These are phyloP conservation scores for Fregata magnificens DNA, from an alignment of 2,113 vertebrate genomes.

Conservation along the genomic window DNA sequence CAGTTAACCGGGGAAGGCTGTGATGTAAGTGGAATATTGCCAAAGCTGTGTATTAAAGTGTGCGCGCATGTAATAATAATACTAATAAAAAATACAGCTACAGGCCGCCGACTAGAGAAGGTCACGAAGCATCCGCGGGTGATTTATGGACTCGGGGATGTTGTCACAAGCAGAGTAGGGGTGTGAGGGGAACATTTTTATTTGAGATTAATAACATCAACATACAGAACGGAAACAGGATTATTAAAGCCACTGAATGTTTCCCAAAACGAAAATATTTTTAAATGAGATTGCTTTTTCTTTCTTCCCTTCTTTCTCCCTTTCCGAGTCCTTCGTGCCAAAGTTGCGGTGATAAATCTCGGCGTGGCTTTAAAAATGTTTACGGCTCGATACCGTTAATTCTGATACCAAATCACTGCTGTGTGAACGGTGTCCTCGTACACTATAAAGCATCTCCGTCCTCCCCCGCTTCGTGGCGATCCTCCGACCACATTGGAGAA, in stretches of 20 bases:
- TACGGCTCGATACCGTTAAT: background rate
- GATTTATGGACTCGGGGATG: conserved; percentile 83
- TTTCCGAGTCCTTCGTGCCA: background rate
- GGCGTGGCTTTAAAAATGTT: background rate
- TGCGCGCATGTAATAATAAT: conserved; percentile 73
- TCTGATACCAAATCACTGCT: background rate
- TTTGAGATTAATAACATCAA: conserved; percentile 80
- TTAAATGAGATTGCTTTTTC: conserved; percentile 44
- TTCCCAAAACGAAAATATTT: conserved; percentile 69
- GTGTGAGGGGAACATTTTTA: conserved; percentile 77
- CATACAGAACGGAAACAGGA: conserved; percentile 56
- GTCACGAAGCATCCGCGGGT: conserved; percentile 73
- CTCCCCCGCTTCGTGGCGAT: background rate
- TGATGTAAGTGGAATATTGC: background rate
- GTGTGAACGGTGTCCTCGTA: background rate
- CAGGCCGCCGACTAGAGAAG: conserved; percentile 65
- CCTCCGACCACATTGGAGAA: background rate
- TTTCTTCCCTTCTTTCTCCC: background rate
- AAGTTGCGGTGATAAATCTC: conserved; percentile 12
- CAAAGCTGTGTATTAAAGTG: conserved; percentile 19
- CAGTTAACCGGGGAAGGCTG: background rate
- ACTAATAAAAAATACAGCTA: conserved; percentile 53
- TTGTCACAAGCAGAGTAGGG: conserved; percentile 73
- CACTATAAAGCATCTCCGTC: background rate
- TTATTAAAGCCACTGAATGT: conserved; percentile 54